Percentiles rank a stretch among this genome's conserved stretches.
These are phyloP conservation scores for Diadema setosum DNA, from an alignment of 35 echinoderm and acorn worm species.

Conservation along the genomic window DNA sequence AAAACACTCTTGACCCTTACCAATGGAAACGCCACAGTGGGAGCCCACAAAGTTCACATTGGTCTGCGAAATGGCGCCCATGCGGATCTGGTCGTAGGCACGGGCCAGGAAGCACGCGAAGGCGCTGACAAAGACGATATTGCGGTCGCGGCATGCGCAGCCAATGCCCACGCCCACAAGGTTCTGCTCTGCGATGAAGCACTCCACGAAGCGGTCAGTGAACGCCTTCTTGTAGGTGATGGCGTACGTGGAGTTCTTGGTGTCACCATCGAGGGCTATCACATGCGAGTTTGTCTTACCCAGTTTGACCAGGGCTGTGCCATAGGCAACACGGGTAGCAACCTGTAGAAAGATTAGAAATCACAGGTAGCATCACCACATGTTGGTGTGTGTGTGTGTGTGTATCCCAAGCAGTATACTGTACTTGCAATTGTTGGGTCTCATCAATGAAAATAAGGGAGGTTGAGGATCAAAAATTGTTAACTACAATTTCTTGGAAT, in stretches of 20 bases:
- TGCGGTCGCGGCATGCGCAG: slow-evolving; percentile 74
- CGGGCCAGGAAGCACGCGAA: slow-evolving; percentile 92
- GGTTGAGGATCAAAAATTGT: too few species aligned
- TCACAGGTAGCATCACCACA: too few species aligned
- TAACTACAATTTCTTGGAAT: too few species aligned
- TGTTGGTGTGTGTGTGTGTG: too few species aligned
- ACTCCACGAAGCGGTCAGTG: slow-evolving; percentile 86
- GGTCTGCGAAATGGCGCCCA: slow-evolving; percentile 98
- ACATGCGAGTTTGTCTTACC: slow-evolving; percentile 58
- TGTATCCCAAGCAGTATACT: too few species aligned
- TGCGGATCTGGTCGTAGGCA: slow-evolving; percentile 93
- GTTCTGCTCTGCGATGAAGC: slow-evolving; percentile 99
- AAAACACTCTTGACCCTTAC: slow-evolving; percentile 29
- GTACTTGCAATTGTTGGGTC: too few species aligned
- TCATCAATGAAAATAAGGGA: too few species aligned
- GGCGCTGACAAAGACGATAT: slow-evolving; percentile 82
- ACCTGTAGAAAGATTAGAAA: too few species aligned
- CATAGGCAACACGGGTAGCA: slow-evolving; percentile 95
- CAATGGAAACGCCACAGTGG: slow-evolving; percentile 92
- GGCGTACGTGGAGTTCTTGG: slow-evolving; percentile 97
- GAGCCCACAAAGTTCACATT: slow-evolving; percentile 97
- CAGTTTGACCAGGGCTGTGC: slow-evolving; percentile 73
- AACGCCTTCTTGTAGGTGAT: slow-evolving; percentile 67
- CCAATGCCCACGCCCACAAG: slow-evolving; percentile 87
- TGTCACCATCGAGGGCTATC: slow-evolving; percentile 86